Base-by-base conservation (phyloP, 2,797 vertebrate genomes). In the Smutsia gigantea region DNA sequence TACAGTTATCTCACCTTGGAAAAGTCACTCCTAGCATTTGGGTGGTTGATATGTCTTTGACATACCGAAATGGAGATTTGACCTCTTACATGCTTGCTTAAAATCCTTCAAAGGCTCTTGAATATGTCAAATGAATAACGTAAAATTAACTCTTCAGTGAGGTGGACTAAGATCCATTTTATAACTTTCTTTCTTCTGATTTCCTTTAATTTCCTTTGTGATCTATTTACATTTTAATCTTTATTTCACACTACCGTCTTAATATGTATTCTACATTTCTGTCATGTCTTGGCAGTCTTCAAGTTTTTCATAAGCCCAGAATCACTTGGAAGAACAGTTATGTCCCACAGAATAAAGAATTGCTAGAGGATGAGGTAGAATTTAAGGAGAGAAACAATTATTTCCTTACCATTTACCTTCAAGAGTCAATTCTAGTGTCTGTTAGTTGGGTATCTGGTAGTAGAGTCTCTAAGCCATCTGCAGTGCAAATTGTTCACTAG, bases 401-500 rank as follows among this genome's bases (percentile, higher is more conserved):
- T 93, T 93, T 91, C 69, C 64, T 96, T 69, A 71, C 27, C 53
- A 64, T 59, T 53, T 71, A 90, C 13, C 72, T 81, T 84, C 42
- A 39, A 89, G 59, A 95, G 78, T 49, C 64, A 71, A 8, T 29
- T 1, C 29, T 17, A 25, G n/a, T 92, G 96, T 11, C 46, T 46
- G 46, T 46, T 11, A 94, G 79, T 81, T 92, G 46, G 46, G 46
- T 29, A 79, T 51, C 83, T 82, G 86, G 72, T 74, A 74, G 7
- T 19, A 31, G 49, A 95, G 39, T 2, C 37, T 72, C 85, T 84
- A 31, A 39, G 78, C 90, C 92, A 94, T 89, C 79, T 93, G 64
- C 15, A 46, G 8, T 29, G 74, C 94, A 89, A 81, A 96, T 88
- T 91, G 46, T 75, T 96, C 61, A 69, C 15, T n/a, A 82, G 59